Conservation (phyloP, 1,140 invertebrate genomes). For the Oedothorax gibbosus region DNA sequence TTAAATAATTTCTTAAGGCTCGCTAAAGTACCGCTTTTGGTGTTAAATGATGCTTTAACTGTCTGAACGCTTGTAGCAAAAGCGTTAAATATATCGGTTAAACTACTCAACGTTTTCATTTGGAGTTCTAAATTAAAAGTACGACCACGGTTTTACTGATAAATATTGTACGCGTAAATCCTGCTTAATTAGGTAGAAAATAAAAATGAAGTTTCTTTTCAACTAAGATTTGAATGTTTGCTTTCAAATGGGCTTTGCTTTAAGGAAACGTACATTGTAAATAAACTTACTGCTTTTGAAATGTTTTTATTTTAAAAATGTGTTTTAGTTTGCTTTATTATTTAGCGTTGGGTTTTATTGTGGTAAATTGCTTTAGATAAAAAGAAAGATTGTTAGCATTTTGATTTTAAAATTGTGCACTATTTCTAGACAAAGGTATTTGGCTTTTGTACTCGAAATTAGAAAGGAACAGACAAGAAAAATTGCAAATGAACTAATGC, state of each 20-base stretch:
- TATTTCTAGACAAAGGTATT: too few relatives aligned
- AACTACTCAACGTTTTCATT: background rate
- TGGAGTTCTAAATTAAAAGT: conserved; percentile 17
- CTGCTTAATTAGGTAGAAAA: conserved; percentile 12
- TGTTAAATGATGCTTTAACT: conserved; percentile 31
- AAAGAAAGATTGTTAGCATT: too few relatives aligned
- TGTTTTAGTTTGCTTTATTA: too few relatives aligned
- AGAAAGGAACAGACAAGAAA: background rate
- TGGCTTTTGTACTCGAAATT: too few relatives aligned
- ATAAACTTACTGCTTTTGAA: background rate
- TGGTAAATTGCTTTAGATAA: too few relatives aligned
- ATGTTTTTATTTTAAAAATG: too few relatives aligned
- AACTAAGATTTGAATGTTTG: conserved; percentile 1
- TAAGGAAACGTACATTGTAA: background rate
- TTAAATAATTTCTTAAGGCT: conserved; percentile 14
- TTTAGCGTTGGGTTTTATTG: too few relatives aligned
- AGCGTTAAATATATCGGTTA: conserved; percentile 30
- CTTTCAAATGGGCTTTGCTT: conserved; percentile 8
- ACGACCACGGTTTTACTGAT: background rate
- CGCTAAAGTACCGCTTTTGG: conserved; percentile 16
- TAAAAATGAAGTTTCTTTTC: background rate
- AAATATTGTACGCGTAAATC: conserved; percentile 13
- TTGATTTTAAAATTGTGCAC: too few relatives aligned
- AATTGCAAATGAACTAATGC: too few relatives aligned
- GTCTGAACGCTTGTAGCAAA: background rate